phyloP scores from a whole-genome alignment of 2,888 invertebrate species.

The Morpho helenor region DNA sequence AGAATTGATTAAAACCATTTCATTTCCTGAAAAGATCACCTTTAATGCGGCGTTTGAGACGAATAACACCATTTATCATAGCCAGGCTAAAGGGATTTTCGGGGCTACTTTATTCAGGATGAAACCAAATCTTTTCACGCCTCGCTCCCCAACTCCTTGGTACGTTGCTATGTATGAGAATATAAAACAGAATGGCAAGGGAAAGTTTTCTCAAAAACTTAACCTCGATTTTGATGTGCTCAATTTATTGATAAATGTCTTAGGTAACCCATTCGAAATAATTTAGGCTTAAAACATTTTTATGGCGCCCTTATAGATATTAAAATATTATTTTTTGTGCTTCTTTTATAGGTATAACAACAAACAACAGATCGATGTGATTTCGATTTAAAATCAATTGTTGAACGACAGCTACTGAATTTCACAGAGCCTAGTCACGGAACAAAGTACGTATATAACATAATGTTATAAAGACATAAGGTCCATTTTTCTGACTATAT shows the following conservation, averaged over 20 bases:
- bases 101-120: conserved; percentile 53
- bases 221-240: conserved; percentile 29
- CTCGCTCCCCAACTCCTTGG: conserved; percentile 38
- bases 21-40: conserved; percentile 46
- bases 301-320: not conserved
- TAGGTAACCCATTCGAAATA: not conserved
- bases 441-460: too few relatives aligned
- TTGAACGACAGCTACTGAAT: too few relatives aligned
- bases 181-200: conserved; percentile 30
- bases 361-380: too few relatives aligned
- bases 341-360: too few relatives aligned
- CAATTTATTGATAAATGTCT: conserved; percentile 5
- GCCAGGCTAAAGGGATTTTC: conserved; percentile 63
- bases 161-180: conserved; percentile 37
- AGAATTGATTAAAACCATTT: conserved; percentile 19
- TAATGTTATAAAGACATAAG: too few relatives aligned
- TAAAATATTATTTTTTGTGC: not conserved
- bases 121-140: conserved; percentile 66
- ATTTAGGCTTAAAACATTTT: too few relatives aligned
- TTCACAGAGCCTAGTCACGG: too few relatives aligned
- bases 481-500: too few relatives aligned
- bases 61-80: conserved; percentile 72
- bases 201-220: conserved; percentile 34
- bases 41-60: conserved; percentile 59
- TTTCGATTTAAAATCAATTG: too few relatives aligned